phyloP scores from a whole-genome alignment of 2,797 vertebrate genomes.

The Columba guinea region DNA sequence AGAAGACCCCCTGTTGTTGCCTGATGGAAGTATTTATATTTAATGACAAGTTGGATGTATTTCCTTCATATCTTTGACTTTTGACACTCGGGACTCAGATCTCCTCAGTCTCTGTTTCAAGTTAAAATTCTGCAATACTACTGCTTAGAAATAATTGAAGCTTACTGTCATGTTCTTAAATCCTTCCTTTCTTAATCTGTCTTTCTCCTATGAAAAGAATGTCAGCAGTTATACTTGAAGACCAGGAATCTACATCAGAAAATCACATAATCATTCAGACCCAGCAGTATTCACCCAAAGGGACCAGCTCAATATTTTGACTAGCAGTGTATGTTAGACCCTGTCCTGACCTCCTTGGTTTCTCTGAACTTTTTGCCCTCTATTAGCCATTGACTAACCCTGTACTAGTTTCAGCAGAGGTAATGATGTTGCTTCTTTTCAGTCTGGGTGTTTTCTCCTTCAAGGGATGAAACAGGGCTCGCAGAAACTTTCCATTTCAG shows the following conservation, averaged over 20 bases:
- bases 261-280: neutral
- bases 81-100: neutral
- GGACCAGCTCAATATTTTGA: neutral
- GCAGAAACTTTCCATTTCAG: neutral
- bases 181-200: neutral
- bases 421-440: neutral
- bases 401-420: neutral
- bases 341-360: neutral
- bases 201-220: neutral
- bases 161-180: neutral
- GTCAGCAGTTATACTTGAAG: neutral
- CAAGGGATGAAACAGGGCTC: neutral
- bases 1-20: neutral
- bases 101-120: neutral
- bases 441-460: neutral
- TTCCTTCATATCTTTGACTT: neutral
- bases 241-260: neutral
- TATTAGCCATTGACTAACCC: neutral
- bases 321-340: neutral
- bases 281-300: neutral
- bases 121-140: neutral
- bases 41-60: neutral
- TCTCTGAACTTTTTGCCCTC: neutral
- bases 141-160: neutral
- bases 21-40: neutral